Base-by-base conservation (phyloP, 2,888 invertebrate genomes). In the Phanerotoma sp. region DNA sequence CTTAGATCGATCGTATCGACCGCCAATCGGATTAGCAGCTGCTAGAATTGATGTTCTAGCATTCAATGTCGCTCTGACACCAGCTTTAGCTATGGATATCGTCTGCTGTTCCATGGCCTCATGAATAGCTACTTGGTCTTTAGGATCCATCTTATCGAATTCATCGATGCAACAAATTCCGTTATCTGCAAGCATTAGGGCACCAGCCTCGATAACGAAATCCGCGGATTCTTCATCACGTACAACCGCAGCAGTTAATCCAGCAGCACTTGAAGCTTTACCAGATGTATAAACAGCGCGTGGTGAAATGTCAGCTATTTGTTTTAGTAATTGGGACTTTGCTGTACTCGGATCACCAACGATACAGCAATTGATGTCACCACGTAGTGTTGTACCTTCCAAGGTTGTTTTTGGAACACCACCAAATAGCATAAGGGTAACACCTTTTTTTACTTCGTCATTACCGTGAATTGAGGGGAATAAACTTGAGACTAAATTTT, bases 31-130 rank as follows among this genome's bases (percentile, higher is more conserved):
- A 81, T 99, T 99, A 0, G 98, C 98, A 0, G 99, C 99, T 0
- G 99, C 99, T 54, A 99, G 80, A 64, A 99, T 98, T 0, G 97
- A 98, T 0, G 98, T 96, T 33, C 98, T 83, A 0, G 99, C 99
- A 80, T 99, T 99, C 18, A 99, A 80, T 0, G 98, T 98, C 0
- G 99, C 99, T 65, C 98, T 85, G 0, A 99, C 89, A 2, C 97
- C 98, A 0, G 99, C 96, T 86, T 99, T 99, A 0, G 99, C 97
- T 55, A 99, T 84, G 0, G 97, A 96, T 66, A 99, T 99, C 0
- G 99, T 99, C 79, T 99, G 99, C 73, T 99, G 99, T 81, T 99
- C 99, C 99, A 99, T 99, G 4, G 99, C 99, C 80, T 99, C 99
- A 81, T 99, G 99, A 65, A 99, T 99, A 41, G 99, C 98, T 5